phyloP scores from a whole-genome alignment of 2,113 vertebrate genomes.

The Oreochromis spilurus region DNA sequence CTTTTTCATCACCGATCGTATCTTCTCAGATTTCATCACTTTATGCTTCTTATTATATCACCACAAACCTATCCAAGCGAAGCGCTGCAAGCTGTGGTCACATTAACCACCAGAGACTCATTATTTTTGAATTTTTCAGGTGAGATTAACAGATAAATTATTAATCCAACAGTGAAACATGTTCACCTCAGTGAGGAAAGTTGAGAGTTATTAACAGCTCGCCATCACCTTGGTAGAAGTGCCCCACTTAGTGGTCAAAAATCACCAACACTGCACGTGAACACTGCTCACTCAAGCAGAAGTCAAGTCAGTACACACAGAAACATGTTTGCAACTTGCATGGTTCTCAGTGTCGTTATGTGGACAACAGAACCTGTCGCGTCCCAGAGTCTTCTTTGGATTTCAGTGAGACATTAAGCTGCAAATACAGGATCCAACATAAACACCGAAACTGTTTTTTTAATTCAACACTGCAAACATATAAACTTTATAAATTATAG shows the following conservation, averaged over 20 bases:
- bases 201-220: neutral
- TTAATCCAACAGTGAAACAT: neutral
- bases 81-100: neutral
- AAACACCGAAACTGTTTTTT: neutral
- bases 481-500: neutral
- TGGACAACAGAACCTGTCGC: neutral
- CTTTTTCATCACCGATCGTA: neutral
- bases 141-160: neutral
- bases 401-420: neutral
- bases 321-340: neutral
- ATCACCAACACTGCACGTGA: neutral
- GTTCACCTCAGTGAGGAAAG: neutral
- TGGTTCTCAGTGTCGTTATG: neutral
- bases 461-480: neutral
- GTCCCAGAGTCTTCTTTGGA: neutral
- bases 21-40: neutral
- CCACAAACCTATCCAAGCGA: neutral
- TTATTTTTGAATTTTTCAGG: neutral
- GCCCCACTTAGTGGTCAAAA: constrained; percentile 7
- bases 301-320: neutral
- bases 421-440: neutral
- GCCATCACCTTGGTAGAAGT: neutral
- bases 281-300: neutral
- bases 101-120: neutral
- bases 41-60: neutral